Evolutionary conservation across 2,888 invertebrate genomes (phyloP).

Genomic region (Smittia sp.): DNA sequence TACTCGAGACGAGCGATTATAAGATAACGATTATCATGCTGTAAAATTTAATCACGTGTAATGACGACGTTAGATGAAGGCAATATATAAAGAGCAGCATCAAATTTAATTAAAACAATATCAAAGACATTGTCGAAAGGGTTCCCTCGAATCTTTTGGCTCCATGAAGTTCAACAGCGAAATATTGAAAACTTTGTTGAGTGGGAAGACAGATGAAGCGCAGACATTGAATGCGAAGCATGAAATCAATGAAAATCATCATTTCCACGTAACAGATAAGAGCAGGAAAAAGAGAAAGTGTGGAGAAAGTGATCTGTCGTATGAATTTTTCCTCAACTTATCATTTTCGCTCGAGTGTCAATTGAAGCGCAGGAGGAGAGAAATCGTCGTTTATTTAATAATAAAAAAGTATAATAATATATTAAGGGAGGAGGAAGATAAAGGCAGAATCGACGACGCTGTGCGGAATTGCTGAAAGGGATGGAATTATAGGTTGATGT

Average conservation of each 20-base stretch:
- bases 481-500: background rate
- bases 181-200: background rate
- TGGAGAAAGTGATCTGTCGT: conserved; percentile 13
- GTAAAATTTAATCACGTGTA: conserved; percentile 37
- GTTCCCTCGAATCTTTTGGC: no score
- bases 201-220: background rate
- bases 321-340: conserved; percentile 14
- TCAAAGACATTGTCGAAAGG: background rate
- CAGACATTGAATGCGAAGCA: background rate
- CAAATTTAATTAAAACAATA: conserved; percentile 27
- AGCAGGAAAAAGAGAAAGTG: background rate
- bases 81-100: conserved; percentile 3
- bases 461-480: conserved; percentile 11
- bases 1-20: background rate
- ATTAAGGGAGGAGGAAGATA: conserved; percentile 17
- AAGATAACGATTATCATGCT: conserved; percentile 8
- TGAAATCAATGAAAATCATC: conserved; percentile 24
- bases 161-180: background rate
- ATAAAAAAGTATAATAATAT: conserved; percentile 26
- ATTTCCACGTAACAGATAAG: conserved; percentile 19
- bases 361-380: background rate
- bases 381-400: conserved; percentile 25
- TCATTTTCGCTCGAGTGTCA: background rate
- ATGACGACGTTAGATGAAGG: conserved; percentile 15
- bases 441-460: background rate